phyloP scores from a whole-genome alignment of 2,888 invertebrate species.

The Eurytoma californica region DNA sequence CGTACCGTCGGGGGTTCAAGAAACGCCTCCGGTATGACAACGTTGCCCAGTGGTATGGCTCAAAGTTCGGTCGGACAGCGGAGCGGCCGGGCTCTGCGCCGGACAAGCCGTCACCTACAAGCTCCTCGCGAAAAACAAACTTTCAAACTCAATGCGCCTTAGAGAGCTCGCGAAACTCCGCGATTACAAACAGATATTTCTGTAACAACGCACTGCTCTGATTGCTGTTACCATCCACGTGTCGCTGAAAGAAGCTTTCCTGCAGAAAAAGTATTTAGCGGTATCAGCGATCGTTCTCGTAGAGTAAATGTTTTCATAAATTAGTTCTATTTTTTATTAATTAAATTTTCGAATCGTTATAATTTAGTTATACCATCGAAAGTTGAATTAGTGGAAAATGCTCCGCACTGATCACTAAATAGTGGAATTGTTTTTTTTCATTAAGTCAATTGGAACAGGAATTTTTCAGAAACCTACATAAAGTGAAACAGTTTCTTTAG shows the following conservation, averaged over 20 bases:
- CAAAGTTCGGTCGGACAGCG: constrained; percentile 52
- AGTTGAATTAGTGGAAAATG: too few species aligned
- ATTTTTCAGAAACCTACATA: too few species aligned
- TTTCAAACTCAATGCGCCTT: constrained; percentile 50
- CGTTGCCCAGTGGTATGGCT: constrained; percentile 40
- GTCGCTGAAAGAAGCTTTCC: neutral
- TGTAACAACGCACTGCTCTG: constrained; percentile 6
- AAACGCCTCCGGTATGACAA: constrained; percentile 45
- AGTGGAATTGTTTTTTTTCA: too few species aligned
- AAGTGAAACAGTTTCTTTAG: too few species aligned
- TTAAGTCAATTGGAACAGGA: too few species aligned
- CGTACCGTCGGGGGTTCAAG: constrained; percentile 10
- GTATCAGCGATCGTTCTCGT: too few species aligned
- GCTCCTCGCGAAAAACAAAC: constrained; percentile 50
- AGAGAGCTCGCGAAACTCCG: neutral
- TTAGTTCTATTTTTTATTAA: too few species aligned
- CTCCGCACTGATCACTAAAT: too few species aligned
- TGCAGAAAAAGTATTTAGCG: too few species aligned
- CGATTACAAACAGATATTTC: neutral
- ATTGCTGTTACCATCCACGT: constrained; percentile 1
- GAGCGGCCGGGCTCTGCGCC: constrained; percentile 9
- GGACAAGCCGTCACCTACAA: constrained; percentile 55
- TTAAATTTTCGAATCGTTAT: too few species aligned
- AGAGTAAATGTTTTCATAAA: too few species aligned
- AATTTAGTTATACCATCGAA: too few species aligned